phyloP scores from a whole-genome alignment of 1,140 invertebrate genomes.

The Wiebesia pumilae region DNA sequence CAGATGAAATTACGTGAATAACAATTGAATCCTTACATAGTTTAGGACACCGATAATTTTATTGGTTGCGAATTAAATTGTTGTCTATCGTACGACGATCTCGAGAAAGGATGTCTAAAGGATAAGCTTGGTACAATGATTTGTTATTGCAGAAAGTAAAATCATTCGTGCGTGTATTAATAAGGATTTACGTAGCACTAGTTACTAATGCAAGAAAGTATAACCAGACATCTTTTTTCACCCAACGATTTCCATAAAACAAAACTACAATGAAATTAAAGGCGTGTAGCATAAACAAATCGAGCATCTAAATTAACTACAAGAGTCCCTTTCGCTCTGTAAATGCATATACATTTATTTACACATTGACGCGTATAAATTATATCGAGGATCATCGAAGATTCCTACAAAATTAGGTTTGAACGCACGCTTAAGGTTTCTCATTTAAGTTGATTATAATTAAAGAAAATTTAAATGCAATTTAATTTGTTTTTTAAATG shows the following conservation, averaged over 20 bases:
- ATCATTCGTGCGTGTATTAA: background rate
- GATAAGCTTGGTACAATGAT: background rate
- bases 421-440: background rate
- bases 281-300: background rate
- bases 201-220: background rate
- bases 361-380: background rate
- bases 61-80: background rate
- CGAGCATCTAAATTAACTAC: background rate
- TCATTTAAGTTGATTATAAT: too few species aligned
- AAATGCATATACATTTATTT: background rate
- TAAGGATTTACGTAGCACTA: background rate
- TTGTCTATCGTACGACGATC: slow-evolving; percentile 15
- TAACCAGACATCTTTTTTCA: too few species aligned
- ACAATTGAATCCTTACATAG: background rate
- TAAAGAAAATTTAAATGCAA: too few species aligned
- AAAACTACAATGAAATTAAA: background rate
- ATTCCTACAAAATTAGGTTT: background rate
- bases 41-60: background rate
- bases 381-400: background rate
- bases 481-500: too few species aligned
- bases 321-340: background rate
- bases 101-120: slow-evolving; percentile 8
- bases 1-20: background rate
- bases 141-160: slow-evolving; percentile 27
- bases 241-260: background rate